Evolutionary conservation across 2,113 vertebrate species (phyloP).

Genomic region (Tricholaema leucomelas): DNA sequence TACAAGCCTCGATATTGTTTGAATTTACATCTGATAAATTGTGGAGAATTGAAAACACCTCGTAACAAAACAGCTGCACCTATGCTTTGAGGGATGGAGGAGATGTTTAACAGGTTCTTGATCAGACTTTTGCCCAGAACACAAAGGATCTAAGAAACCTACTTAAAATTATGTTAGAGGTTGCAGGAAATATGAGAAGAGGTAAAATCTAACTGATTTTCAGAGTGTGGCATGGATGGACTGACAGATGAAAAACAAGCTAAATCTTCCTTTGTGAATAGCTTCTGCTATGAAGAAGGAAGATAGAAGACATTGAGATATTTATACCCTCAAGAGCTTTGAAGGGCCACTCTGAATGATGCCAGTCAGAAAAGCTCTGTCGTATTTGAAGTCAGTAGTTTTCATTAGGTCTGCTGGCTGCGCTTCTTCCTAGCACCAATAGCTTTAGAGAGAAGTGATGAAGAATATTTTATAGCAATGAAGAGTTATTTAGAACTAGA

Average conservation of each 20-base stretch:
- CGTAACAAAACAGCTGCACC: not conserved
- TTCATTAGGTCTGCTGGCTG: not conserved
- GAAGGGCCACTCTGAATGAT: not conserved
- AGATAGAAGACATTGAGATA: not conserved
- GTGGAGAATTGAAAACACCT: not conserved
- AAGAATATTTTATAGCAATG: not conserved
- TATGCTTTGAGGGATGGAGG: not conserved
- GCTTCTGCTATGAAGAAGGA: not conserved
- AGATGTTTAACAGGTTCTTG: not conserved
- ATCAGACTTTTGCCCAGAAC: not conserved
- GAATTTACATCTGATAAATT: not conserved
- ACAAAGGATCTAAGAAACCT: not conserved
- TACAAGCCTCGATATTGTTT: not conserved
- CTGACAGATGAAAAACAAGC: not conserved
- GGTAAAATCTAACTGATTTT: not conserved
- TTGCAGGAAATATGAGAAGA: not conserved
- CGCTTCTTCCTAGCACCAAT: accelerated
- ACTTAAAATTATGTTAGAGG: not conserved
- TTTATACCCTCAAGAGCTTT: not conserved
- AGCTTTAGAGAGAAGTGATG: not conserved
- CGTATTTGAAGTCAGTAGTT: not conserved
- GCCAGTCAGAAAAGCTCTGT: not conserved
- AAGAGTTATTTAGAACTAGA: not conserved
- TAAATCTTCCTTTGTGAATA: not conserved
- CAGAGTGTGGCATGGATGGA: accelerated